Percentiles rank a stretch among this genome's conserved stretches.
These are phyloP conservation scores for Aspidapion aeneum DNA, from an alignment of 2,888 invertebrate genomes.

Conservation along the genomic window DNA sequence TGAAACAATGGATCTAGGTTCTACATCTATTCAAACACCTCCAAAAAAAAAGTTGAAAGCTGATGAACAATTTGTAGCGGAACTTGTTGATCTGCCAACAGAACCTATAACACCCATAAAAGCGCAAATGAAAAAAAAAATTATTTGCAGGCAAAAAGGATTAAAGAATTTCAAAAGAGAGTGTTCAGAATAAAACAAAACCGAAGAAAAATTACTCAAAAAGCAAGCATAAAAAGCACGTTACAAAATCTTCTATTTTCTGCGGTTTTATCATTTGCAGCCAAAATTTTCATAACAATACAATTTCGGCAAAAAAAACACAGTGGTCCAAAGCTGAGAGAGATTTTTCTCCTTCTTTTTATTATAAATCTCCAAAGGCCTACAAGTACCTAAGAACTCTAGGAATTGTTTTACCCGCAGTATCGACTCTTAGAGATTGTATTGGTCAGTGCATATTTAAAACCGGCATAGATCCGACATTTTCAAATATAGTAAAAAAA, in stretches of 20 bases:
- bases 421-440: neutral
- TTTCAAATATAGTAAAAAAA: neutral
- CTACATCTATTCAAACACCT: neutral
- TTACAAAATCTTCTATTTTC: neutral
- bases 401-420: neutral
- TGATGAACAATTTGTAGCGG: neutral
- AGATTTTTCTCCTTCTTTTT: slow-evolving; percentile 2
- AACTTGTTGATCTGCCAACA: neutral
- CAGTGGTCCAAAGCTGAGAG: neutral
- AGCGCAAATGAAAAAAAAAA: neutral
- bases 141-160: neutral
- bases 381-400: neutral
- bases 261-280: neutral
- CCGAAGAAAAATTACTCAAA: neutral
- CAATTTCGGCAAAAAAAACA: neutral
- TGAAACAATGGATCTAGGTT: too few species aligned
- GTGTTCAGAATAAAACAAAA: neutral
- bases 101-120: neutral
- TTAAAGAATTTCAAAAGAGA: neutral
- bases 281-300: neutral
- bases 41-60: neutral
- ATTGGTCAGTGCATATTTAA: neutral
- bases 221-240: neutral
- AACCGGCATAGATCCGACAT: slow-evolving; percentile 1
- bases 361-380: slow-evolving; percentile 5